A percentile compares a stretch with the other conserved stretches of the same genome.
Conservation (phyloP, 2,113 vertebrate species). For the Ivindomyrus marchei region DNA sequence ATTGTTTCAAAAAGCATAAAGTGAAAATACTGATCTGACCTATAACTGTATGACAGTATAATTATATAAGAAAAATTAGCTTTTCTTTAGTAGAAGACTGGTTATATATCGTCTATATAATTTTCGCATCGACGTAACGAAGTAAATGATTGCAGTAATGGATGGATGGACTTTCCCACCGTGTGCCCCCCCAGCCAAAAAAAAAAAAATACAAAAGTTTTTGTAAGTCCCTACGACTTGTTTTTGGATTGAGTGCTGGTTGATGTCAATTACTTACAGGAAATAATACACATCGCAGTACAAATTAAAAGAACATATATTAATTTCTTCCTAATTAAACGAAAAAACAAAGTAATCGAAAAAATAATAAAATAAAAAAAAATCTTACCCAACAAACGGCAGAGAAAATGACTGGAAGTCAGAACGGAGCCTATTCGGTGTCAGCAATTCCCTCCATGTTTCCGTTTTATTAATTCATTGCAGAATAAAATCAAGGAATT, state of each 20-base stretch:
- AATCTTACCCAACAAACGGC: constrained; percentile 46
- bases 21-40: background rate
- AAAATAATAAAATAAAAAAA: constrained; percentile 19
- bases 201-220: background rate
- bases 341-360: background rate
- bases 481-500: constrained; percentile 32
- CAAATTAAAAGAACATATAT: background rate
- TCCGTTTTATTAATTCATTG: constrained; percentile 29
- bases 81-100: background rate
- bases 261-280: background rate
- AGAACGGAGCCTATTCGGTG: constrained; percentile 40
- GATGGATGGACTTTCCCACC: background rate
- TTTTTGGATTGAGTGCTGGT: background rate
- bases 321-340: background rate
- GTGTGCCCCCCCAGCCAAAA: background rate
- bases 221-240: background rate
- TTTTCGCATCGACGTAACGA: background rate
- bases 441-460: constrained; percentile 19
- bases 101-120: background rate
- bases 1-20: background rate
- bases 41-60: background rate
- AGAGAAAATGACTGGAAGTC: constrained; percentile 18
- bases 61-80: background rate
- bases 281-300: background rate
- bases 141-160: background rate